Evolutionary conservation across 1,140 invertebrate species (phyloP).

Genomic region (Zaprionus gabonicus): DNA sequence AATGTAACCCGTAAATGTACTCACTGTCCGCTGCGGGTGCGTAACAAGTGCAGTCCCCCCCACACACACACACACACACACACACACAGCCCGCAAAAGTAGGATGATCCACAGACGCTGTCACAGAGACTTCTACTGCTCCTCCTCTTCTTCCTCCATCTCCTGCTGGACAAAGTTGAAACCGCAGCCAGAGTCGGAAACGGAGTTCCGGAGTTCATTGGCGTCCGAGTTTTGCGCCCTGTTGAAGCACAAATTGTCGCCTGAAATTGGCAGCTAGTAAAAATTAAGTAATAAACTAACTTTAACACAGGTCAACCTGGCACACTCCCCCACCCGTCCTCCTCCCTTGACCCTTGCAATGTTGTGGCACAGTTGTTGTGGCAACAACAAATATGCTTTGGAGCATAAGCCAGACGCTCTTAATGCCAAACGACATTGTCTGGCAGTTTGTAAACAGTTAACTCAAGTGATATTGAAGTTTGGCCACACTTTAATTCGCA

Average conservation of each 20-base stretch:
- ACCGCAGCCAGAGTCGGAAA: background rate
- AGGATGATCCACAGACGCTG: constrained; percentile 34
- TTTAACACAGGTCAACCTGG: constrained; percentile 51
- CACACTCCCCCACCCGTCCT: background rate
- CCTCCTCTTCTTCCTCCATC: background rate
- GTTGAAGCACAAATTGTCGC: constrained; percentile 65
- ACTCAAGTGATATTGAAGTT: constrained; percentile 33
- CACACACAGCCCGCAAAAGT: constrained; percentile 47
- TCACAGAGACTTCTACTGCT: background rate
- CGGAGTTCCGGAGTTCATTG: constrained; percentile 34
- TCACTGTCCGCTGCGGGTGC: constrained; percentile 50
- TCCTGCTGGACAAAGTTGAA: background rate
- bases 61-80: background rate
- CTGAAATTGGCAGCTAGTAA: constrained; percentile 79
- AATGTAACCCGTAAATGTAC: constrained; percentile 56
- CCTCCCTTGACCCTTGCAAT: background rate
- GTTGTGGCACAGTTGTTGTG: constrained; percentile 52
- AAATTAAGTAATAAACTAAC: constrained; percentile 81
- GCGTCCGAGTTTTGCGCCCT: constrained; percentile 4
- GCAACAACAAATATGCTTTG: constrained; percentile 43
- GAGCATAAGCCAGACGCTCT: constrained; percentile 43
- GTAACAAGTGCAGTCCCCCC: constrained; percentile 69
- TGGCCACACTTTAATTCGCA: constrained; percentile 7
- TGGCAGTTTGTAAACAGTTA: constrained; percentile 42
- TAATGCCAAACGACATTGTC: constrained; percentile 41